These are phyloP conservation scores for Tilapia sparmanii DNA, from an alignment of 2,113 vertebrate genomes.

Conservation along the genomic window DNA sequence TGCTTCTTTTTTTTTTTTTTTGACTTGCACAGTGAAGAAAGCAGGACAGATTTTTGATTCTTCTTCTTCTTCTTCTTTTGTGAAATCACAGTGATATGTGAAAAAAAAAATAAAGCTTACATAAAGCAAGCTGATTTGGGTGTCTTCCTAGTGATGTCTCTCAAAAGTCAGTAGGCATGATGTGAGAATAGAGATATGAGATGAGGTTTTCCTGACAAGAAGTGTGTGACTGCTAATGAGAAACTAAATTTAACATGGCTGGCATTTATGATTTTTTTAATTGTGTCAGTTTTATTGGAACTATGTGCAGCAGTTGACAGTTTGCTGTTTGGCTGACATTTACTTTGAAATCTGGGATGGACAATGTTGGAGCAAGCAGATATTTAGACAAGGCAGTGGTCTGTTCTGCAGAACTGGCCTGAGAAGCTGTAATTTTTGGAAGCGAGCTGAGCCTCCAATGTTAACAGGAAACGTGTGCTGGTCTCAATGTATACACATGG, in stretches of 20 bases:
- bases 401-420: conserved; percentile 54
- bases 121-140: not conserved
- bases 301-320: not conserved
- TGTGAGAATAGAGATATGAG: not conserved
- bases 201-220: not conserved
- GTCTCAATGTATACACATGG: conserved; percentile 57
- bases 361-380: conserved; percentile 49
- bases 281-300: not conserved
- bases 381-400: conserved; percentile 64
- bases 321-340: not conserved
- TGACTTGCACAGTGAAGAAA: not conserved
- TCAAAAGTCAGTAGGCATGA: not conserved
- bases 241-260: not conserved
- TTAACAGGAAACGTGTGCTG: conserved; percentile 69
- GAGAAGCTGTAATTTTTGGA: conserved; percentile 61
- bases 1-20: not conserved
- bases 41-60: not conserved
- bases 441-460: conserved; percentile 41
- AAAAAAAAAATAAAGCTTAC: not conserved
- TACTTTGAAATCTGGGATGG: conserved; percentile 19
- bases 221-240: not conserved
- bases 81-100: not conserved
- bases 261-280: not conserved
- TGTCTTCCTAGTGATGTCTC: not conserved
- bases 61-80: not conserved